Percentiles rank a stretch among this genome's conserved stretches.
These are phyloP conservation scores for Heliconius nattereri DNA, from an alignment of 1,140 invertebrate species.

Conservation along the genomic window DNA sequence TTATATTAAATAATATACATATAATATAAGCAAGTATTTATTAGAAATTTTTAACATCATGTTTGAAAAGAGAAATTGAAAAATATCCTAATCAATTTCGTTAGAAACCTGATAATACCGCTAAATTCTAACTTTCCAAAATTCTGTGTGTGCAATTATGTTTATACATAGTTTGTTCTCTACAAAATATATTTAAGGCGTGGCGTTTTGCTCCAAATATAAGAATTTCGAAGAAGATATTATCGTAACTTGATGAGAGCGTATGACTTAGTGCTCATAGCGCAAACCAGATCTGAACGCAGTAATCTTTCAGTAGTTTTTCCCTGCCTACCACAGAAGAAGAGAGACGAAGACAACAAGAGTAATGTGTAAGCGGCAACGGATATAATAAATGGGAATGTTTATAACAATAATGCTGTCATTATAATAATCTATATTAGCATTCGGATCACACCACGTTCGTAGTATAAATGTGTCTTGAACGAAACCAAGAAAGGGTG, in stretches of 20 bases:
- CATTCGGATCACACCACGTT: background rate
- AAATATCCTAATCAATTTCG: background rate
- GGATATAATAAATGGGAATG: background rate
- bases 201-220: no score
- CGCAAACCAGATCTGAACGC: no score
- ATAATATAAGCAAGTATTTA: background rate
- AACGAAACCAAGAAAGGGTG: background rate
- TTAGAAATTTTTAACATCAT: background rate
- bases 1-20: background rate
- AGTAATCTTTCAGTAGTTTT: no score
- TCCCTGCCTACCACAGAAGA: background rate
- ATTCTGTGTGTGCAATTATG: no score
- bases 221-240: no score
- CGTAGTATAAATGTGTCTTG: background rate
- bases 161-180: no score
- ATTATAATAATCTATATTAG: slow-evolving; percentile 19
- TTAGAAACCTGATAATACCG: background rate
- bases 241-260: no score
- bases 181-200: no score
- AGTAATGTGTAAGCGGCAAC: background rate
- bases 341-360: background rate
- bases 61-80: background rate
- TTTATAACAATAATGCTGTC: slow-evolving; percentile 26
- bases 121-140: no score
- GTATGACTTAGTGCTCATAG: no score